Base-by-base conservation (phyloP, 2,113 vertebrate genomes). In the Podilymbus podiceps region DNA sequence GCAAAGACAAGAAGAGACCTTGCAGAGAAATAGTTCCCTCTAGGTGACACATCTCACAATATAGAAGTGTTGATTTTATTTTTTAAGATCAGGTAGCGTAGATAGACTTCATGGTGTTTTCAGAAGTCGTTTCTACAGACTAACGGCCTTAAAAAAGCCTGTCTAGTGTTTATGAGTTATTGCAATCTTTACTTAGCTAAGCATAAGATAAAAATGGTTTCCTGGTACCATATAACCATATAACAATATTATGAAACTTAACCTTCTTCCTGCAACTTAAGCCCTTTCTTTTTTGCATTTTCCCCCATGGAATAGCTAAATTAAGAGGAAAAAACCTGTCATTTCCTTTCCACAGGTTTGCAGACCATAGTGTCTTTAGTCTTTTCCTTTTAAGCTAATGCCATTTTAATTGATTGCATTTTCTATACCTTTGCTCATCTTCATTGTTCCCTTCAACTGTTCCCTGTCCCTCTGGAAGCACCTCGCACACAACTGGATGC, bases 261-360 rank as follows among this genome's bases (percentile, higher is more conserved):
- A 82, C 6, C n/a, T 84, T 56, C 22, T 24, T 76, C 28, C 38
- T 77, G 24, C 6, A 46, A 38, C 19, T 66, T 69, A 33, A 46
- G 4, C 4, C 18, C 5, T 9, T 33, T 58, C 6, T 12, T 80
- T 49, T 62, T 53, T 71, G 21, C 15, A 31, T 42, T 77, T 75
- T 62, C 2, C 5, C 9, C 11, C 12, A 12, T 44, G 20, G 7
- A 59, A 30, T 85, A 63, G 67, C 7, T 60, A 69, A 87, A 31
- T 55, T 58, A 67, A 46, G 25, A 63, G 8, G 2, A n/a, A 71
- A n/a, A 71, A 8, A 0, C 2, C 1, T 21, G 6, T 33, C 3
- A 52, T n/a, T 49, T 84, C 6, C 3, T 59, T 75, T 55, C 25
- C 18, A 40, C 1, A 12, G 8, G 11, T 62, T 82, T 63, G n/a